Percentiles rank a stretch among this genome's conserved stretches.
Evolutionary conservation across 1,140 invertebrate genomes (phyloP).

Genomic region (Megathymus violae): DNA sequence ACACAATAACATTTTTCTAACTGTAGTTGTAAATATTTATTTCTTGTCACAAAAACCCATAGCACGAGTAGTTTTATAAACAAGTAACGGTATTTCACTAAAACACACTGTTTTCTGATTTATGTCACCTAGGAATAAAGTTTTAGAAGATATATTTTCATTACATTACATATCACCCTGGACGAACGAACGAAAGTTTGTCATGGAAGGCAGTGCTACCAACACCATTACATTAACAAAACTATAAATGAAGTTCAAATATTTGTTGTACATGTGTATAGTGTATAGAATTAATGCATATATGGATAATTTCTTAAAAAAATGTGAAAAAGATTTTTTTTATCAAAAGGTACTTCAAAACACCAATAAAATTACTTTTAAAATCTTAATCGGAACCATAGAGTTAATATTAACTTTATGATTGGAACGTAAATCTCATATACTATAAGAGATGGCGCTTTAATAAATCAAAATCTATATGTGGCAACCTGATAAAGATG

Average conservation of each 20-base stretch:
- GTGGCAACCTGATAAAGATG: too few relatives aligned
- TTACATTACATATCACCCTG: conserved; percentile 46
- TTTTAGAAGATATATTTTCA: conserved; percentile 19
- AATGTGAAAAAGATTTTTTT: too few relatives aligned
- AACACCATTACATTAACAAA: conserved; percentile 40
- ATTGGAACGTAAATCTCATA: too few relatives aligned
- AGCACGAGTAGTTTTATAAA: neutral
- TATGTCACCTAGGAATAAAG: conserved; percentile 3
- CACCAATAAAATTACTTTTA: too few relatives aligned
- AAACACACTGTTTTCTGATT: conserved; percentile 11
- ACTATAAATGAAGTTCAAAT: neutral
- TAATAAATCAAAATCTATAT: too few relatives aligned
- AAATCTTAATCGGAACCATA: too few relatives aligned
- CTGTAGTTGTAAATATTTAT: conserved; percentile 34
- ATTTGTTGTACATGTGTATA: neutral
- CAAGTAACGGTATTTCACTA: neutral
- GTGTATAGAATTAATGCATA: too few relatives aligned
- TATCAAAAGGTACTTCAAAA: too few relatives aligned
- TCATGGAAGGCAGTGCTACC: conserved; percentile 58
- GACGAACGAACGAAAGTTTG: conserved; percentile 75
- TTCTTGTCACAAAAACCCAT: neutral
- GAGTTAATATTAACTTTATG: too few relatives aligned
- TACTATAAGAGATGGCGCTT: too few relatives aligned
- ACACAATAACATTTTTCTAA: conserved; percentile 81
- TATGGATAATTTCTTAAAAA: too few relatives aligned